Conservation (phyloP, 2,113 vertebrate genomes). For the Vulpes vulpes region DNA sequence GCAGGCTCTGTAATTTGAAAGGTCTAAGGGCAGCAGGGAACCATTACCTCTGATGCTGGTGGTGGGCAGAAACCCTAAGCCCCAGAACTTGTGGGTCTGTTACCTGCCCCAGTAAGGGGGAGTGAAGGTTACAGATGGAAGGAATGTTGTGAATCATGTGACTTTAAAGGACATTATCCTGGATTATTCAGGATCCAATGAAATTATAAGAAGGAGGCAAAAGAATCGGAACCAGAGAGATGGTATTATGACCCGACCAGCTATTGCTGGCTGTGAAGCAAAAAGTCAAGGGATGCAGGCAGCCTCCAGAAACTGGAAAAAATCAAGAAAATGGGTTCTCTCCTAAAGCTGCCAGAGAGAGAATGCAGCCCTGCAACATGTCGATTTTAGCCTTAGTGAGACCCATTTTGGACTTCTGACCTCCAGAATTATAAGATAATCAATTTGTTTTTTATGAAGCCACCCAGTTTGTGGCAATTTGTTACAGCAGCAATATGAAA, state of each 20-base stretch:
- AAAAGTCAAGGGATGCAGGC: background rate
- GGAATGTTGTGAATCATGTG: background rate
- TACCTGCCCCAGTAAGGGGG: background rate
- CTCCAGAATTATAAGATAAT: background rate
- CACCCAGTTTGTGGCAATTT: background rate
- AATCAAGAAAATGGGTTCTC: background rate
- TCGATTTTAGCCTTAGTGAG: background rate
- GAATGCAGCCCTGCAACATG: background rate
- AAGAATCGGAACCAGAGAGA: background rate
- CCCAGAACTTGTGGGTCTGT: background rate
- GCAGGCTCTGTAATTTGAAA: background rate
- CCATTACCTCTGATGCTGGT: background rate
- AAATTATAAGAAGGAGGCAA: background rate
- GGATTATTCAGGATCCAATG: background rate
- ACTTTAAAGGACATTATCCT: background rate
- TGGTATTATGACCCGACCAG: background rate
- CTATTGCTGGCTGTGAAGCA: background rate
- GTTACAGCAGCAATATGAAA: slow-evolving; percentile 9
- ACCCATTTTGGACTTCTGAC: background rate
- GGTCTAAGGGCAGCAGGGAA: background rate
- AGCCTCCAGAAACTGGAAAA: background rate
- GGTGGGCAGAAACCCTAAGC: background rate
- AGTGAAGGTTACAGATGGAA: background rate
- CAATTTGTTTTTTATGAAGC: background rate
- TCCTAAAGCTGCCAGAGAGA: background rate